These are phyloP conservation scores for Alca torda DNA, from an alignment of 2,797 vertebrate species.

Conservation along the genomic window DNA sequence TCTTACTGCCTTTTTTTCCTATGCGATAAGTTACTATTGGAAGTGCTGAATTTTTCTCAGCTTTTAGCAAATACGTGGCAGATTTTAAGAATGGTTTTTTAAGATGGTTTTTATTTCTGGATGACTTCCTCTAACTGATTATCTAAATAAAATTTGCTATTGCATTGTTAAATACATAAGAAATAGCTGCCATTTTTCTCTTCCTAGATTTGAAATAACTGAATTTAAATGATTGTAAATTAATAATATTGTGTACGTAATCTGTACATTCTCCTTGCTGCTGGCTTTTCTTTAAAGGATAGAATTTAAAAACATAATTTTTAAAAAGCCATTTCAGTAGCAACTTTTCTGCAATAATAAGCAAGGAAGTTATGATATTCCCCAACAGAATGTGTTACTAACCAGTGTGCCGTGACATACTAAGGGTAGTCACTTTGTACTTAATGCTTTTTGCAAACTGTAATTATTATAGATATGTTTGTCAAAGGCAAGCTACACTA, in stretches of 20 bases:
- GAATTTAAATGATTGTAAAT: not conserved
- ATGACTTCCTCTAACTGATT: not conserved
- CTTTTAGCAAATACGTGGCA: not conserved
- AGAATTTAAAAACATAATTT: not conserved
- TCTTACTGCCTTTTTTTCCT: not conserved
- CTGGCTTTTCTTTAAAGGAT: not conserved
- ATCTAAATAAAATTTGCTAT: not conserved
- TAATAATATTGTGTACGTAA: not conserved
- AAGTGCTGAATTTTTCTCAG: not conserved
- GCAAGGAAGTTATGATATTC: not conserved
- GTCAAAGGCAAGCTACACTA: not conserved
- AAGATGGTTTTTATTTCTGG: not conserved
- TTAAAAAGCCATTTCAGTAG: not conserved
- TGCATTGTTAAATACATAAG: not conserved
- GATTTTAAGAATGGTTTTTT: not conserved
- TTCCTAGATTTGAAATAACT: not conserved
- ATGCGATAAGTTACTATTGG: not conserved
- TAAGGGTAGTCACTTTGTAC: not conserved
- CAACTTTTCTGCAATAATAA: not conserved
- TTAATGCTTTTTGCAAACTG: not conserved
- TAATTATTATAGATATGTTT: not conserved
- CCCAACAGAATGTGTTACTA: not conserved
- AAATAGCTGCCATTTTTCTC: not conserved
- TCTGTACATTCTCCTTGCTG: not conserved
- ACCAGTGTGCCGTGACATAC: not conserved